Evolutionary conservation across 2,888 invertebrate species (phyloP), one percentile per base, ranked within the genome.

Genomic region (Dasypolia templi): DNA sequence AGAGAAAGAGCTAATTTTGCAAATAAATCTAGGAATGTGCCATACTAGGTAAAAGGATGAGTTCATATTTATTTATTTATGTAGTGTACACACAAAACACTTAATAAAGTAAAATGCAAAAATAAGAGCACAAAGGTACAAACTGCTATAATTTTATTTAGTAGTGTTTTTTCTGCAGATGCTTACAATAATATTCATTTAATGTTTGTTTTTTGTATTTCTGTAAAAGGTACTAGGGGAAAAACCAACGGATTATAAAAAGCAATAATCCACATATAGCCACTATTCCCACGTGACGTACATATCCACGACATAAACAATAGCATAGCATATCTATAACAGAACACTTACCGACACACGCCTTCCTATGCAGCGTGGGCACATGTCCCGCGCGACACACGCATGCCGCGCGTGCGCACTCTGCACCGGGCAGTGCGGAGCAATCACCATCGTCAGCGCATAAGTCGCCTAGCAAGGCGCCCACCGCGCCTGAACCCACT

Each of bases 391-490:
- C 97, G 63, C 97, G 96, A 90, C 99, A 99, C 68, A 97, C 97
- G 89, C 98, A 98, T 19, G 98, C 97, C 1, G 98, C 98, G 69
- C 97, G 96, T 0, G 97, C 96, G 92, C 98, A 98, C 79, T 97
- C 96, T 77, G 98, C 98, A 89, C 98, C 97, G 11, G 97, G 97
- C 49, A 96, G 83, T 66, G 98, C 97, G 94, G 97, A 89, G 96
- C 97, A 93, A 96, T 96, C 96, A 0, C 79, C 85, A 67, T 96
- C 96, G 44, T 97, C 97, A 26, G 97, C 96, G 93, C 98, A 99
- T 51, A 98, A 94, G 91, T 98, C 98, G 14, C 98, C 98, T 32
- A 98, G 96, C 76, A 98, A 95, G 14, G 98, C 98, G 56, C 96
- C 96, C 9, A 96, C 95, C 0, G 94, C 95, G 0, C 96, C 95